Percentiles rank a stretch among this genome's conserved stretches.
Evolutionary conservation across 2,113 vertebrate genomes (phyloP).

Genomic region (Malurus melanocephalus): DNA sequence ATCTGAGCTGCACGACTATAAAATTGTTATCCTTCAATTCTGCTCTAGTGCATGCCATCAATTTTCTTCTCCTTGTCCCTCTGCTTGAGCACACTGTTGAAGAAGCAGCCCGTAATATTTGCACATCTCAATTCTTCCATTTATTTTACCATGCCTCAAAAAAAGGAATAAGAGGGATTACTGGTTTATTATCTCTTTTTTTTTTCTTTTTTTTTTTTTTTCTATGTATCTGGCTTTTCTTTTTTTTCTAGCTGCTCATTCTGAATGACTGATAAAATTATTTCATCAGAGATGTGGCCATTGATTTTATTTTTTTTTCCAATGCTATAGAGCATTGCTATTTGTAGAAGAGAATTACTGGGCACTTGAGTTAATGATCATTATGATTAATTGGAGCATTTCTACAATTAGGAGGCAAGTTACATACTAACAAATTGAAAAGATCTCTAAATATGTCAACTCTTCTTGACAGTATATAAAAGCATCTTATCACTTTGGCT

Average conservation of each 20-base stretch:
- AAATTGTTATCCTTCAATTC: background rate
- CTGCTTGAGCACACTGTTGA: background rate
- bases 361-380: conserved; percentile 20
- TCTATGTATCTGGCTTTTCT: background rate
- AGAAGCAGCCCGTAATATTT: background rate
- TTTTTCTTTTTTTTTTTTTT: background rate
- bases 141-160: background rate
- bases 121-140: background rate
- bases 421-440: background rate
- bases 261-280: conserved; percentile 26
- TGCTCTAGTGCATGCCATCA: background rate
- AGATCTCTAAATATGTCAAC: background rate
- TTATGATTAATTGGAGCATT: conserved; percentile 20
- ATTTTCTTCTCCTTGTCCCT: conserved; percentile 7
- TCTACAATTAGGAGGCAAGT: background rate
- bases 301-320: background rate
- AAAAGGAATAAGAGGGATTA: background rate
- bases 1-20: background rate
- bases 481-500: background rate
- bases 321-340: background rate
- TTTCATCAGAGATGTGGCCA: background rate
- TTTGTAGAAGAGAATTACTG: conserved; percentile 23
- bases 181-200: background rate
- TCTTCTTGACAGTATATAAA: background rate
- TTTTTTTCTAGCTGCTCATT: background rate